Evolutionary conservation across 2,113 vertebrate genomes (phyloP), one percentile per base, ranked within the genome.

Genomic region (Uropsilus gracilis): DNA sequence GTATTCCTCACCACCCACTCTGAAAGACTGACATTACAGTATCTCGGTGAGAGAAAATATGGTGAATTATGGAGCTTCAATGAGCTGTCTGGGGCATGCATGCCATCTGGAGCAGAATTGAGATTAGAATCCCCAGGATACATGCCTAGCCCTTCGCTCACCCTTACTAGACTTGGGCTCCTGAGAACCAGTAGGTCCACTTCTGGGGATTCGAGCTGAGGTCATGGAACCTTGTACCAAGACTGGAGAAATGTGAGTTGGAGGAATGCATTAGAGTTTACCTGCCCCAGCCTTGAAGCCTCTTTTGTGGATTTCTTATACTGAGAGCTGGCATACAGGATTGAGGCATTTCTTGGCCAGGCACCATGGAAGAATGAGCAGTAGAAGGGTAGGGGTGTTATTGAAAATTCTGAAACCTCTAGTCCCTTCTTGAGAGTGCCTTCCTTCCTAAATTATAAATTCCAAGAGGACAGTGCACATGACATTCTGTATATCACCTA

Each of bases 121-220:
- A 86, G 91, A 82, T 82, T 24, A 86, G 69, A 93, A 69, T n/a
- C 61, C 73, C 68, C 18, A 10, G 37, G 68, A 92, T n/a, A 92
- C 77, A 14, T 20, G 68, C 39, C 50, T 34, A 28, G 81, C 77
- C 77, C 66, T 90, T 75, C 59, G 73, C 46, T 68, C 68, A 78
- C 76, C 46, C 34, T 90, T 88, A 81, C 8, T 42, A 69, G 95
- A 24, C 28, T n/a, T 10, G 32, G 63, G 63, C 63, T 85, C 66
- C 81, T 72, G 66, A 37, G 89, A 89, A 72, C 1, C 64, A 69
- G 44, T 63, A 78, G 82, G 24, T 71, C 57, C 63, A 73, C 26
- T 94, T 95, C 34, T 78, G 30, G 55, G 64, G 13, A 6, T 20
- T 0, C 6, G 34, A 20, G 72, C 20, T 1, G 46, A 48, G 89